Conservation (phyloP, 2,888 invertebrate genomes). For the Dysmachus trigonus region DNA sequence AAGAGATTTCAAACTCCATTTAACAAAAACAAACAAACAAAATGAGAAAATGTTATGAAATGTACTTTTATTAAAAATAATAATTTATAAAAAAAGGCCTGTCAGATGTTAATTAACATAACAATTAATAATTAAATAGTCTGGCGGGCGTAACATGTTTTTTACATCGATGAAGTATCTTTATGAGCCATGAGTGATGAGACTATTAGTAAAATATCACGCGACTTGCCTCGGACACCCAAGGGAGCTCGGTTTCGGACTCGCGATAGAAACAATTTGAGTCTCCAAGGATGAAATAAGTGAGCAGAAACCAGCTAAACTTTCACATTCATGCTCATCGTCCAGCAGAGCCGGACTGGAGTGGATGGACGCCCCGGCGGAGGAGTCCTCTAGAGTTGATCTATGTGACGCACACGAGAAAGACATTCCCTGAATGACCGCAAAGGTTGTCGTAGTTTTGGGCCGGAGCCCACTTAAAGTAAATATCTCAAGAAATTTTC, state of each 20-base stretch:
- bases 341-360: neutral
- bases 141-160: too few relatives aligned
- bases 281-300: neutral
- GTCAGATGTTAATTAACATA: too few relatives aligned
- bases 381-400: neutral
- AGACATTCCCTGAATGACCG: neutral
- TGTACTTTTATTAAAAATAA: too few relatives aligned
- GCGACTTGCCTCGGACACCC: neutral
- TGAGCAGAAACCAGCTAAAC: neutral
- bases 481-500: slow-evolving; percentile 30
- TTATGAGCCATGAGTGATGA: too few relatives aligned
- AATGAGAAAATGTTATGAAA: too few relatives aligned
- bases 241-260: neutral
- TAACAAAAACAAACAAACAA: too few relatives aligned
- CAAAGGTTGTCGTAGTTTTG: neutral
- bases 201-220: neutral
- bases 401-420: neutral
- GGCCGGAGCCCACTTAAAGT: neutral
- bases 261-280: neutral
- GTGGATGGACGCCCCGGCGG: neutral
- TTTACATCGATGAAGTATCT: too few relatives aligned
- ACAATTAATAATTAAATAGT: too few relatives aligned
- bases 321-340: neutral
- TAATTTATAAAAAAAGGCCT: too few relatives aligned
- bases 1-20: too few relatives aligned